Evolutionary conservation across 2,113 vertebrate species (phyloP).

Genomic region (Neogobius melanostomus): DNA sequence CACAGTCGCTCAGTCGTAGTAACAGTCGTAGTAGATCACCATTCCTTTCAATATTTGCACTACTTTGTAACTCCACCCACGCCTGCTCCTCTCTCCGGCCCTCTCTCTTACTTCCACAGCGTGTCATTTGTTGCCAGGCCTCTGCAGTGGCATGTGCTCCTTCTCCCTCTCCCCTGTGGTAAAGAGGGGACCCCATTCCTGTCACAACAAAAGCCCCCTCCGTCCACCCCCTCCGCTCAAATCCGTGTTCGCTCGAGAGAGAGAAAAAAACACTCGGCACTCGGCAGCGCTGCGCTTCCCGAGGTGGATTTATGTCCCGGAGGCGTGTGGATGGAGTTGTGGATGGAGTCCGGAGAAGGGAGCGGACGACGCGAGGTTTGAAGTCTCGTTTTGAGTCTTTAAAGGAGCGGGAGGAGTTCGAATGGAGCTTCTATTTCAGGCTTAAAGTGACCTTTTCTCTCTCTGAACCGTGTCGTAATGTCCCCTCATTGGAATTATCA

Average conservation of each 20-base stretch:
- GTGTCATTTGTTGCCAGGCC: conserved; percentile 74
- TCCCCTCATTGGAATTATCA: no score
- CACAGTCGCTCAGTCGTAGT: no score
- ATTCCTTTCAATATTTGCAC: not conserved
- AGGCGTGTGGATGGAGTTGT: conserved; percentile 2
- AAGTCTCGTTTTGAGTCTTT: conserved; percentile 50
- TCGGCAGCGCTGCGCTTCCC: not conserved
- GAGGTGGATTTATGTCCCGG: conserved; percentile 16
- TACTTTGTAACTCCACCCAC: not conserved
- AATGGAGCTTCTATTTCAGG: no score
- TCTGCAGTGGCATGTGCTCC: conserved; percentile 60
- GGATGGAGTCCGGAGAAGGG: conserved; percentile 35
- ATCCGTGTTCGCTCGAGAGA: not conserved
- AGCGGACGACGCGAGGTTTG: conserved; percentile 55
- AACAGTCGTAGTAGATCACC: no score
- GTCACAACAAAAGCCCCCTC: conserved; percentile 36
- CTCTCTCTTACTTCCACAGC: conserved; percentile 13
- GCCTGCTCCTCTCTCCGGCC: not conserved
- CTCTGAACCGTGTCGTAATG: no score
- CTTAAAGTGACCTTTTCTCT: no score
- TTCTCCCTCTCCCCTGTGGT: conserved; percentile 44
- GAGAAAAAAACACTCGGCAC: not conserved
- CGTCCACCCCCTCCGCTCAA: conserved; percentile 17
- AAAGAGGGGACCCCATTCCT: conserved; percentile 31
- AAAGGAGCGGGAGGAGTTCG: not conserved